Conservation (phyloP, 1,140 invertebrate species). For the Drosophila orosa region DNA sequence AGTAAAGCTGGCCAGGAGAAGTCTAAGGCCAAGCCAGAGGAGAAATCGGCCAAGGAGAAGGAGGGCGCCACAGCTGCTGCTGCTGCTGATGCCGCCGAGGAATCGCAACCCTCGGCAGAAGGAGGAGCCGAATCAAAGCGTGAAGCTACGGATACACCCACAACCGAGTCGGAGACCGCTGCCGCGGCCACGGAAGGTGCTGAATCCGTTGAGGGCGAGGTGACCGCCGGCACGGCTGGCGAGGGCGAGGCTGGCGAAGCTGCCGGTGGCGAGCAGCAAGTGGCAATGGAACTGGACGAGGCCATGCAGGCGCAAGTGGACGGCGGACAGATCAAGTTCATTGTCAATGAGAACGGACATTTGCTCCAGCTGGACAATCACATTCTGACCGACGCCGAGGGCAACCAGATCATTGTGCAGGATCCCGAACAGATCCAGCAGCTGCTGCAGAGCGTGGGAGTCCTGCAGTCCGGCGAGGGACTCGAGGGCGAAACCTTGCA, state of each 20-base stretch:
- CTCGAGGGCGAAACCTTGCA: constrained; percentile 82
- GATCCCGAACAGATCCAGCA: constrained; percentile 84
- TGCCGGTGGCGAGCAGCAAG: constrained; percentile 68
- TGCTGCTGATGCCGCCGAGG: constrained; percentile 25
- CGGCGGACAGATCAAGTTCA: constrained; percentile 83
- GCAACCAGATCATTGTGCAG: constrained; percentile 84
- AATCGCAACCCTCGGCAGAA: constrained; percentile 28
- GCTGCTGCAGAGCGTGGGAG: constrained; percentile 81
- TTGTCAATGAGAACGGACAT: constrained; percentile 83
- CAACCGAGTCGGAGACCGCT: constrained; percentile 50
- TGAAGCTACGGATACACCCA: constrained; percentile 42
- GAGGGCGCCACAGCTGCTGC: constrained; percentile 23
- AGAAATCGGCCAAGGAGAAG: constrained; percentile 50
- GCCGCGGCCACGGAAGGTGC: constrained; percentile 41
- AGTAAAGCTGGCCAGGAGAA: constrained; percentile 43
- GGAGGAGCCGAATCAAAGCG: constrained; percentile 29
- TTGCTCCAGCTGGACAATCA: constrained; percentile 83
- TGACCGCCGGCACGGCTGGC: constrained; percentile 13
- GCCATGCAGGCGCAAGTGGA: constrained; percentile 83
- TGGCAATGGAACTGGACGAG: constrained; percentile 83
- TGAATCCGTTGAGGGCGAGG: constrained; percentile 58
- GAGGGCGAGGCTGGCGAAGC: constrained; percentile 48
- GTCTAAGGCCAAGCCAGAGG: constrained; percentile 35
- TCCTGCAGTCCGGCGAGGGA: constrained; percentile 80
- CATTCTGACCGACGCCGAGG: constrained; percentile 83